Evolutionary conservation across 2,888 invertebrate genomes (phyloP).

Genomic region (Eristalis arbustorum): DNA sequence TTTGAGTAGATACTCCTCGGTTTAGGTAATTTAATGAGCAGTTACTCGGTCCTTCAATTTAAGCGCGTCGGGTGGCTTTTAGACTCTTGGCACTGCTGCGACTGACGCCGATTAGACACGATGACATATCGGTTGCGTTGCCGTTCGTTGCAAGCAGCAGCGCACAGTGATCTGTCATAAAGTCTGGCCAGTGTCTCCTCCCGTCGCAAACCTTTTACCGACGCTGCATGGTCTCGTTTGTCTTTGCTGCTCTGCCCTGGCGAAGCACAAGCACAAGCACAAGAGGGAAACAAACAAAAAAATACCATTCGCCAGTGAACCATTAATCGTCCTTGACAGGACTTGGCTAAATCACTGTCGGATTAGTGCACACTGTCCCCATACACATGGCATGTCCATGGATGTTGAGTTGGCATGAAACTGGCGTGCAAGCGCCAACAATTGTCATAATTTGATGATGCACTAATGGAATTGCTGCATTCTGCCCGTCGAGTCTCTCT

Average conservation of each 20-base stretch:
- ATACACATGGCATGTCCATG: background rate
- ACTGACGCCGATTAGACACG: slow-evolving; percentile 53
- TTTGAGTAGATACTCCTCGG: slow-evolving; percentile 64
- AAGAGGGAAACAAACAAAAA: slow-evolving; percentile 4
- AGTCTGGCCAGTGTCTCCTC: slow-evolving; percentile 26
- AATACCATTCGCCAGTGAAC: background rate
- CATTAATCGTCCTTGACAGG: slow-evolving; percentile 69
- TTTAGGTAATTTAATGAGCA: slow-evolving; percentile 61
- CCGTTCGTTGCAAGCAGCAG: background rate
- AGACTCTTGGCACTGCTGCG: slow-evolving; percentile 52
- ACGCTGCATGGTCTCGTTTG: slow-evolving; percentile 6
- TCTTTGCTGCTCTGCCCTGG: background rate
- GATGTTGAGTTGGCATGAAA: slow-evolving; percentile 35
- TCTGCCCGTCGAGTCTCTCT: background rate
- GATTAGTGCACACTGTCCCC: slow-evolving; percentile 40
- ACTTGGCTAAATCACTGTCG: slow-evolving; percentile 69
- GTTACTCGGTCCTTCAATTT: slow-evolving; percentile 63
- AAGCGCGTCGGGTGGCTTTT: slow-evolving; percentile 2
- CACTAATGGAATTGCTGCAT: slow-evolving; percentile 70
- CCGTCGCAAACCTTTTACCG: background rate
- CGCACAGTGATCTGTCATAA: slow-evolving; percentile 61
- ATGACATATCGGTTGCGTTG: slow-evolving; percentile 10
- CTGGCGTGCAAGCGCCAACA: slow-evolving; percentile 69
- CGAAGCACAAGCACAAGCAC: background rate
- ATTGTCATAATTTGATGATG: slow-evolving; percentile 70